A percentile compares a stretch with the other conserved stretches of the same genome.
phyloP scores from a whole-genome alignment of 2,797 vertebrate species.

The Labroides dimidiatus region DNA sequence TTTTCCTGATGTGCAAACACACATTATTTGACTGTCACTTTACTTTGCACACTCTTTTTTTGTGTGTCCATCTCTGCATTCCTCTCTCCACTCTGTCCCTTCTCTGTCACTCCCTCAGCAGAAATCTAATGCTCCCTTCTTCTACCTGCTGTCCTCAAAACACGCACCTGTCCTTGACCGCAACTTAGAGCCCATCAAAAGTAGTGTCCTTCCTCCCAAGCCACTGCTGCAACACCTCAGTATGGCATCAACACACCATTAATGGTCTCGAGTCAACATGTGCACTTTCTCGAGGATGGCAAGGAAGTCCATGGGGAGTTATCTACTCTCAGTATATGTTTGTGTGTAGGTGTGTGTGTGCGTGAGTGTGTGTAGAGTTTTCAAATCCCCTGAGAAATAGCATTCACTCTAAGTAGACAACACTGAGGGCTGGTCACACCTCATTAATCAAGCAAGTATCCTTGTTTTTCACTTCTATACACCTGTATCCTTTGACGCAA shows the following conservation, averaged over 20 bases:
- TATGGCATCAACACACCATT: slow-evolving; percentile 64
- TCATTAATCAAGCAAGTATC: slow-evolving; percentile 72
- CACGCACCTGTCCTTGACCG: slow-evolving; percentile 57
- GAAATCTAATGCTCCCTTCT: slow-evolving; percentile 27
- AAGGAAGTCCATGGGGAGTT: slow-evolving; percentile 49
- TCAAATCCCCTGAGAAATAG: slow-evolving; percentile 57
- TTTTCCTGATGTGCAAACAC: slow-evolving; percentile 41
- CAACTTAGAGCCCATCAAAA: slow-evolving; percentile 51
- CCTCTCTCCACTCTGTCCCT: neutral
- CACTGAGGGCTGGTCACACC: slow-evolving; percentile 64
- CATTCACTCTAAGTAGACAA: slow-evolving; percentile 57
- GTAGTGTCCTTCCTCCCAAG: slow-evolving; percentile 46
- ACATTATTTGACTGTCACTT: slow-evolving; percentile 37
- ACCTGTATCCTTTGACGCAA: slow-evolving; percentile 61
- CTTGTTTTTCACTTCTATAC: slow-evolving; percentile 55
- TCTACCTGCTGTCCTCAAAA: slow-evolving; percentile 44
- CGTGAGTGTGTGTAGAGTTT: slow-evolving; percentile 34
- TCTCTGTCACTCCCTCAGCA: slow-evolving; percentile 31
- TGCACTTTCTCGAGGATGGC: slow-evolving; percentile 61
- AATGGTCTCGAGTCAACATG: slow-evolving; percentile 69
- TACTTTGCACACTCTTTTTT: slow-evolving; percentile 19
- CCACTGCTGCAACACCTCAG: slow-evolving; percentile 58
- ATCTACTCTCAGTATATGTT: slow-evolving; percentile 23
- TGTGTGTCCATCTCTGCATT: slow-evolving; percentile 14
- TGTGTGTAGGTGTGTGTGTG: slow-evolving; percentile 30